Percentiles rank a stretch among this genome's conserved stretches.
These are phyloP conservation scores for Thereuonema tuberculata DNA, from an alignment of 1,140 invertebrate species.

Conservation along the genomic window DNA sequence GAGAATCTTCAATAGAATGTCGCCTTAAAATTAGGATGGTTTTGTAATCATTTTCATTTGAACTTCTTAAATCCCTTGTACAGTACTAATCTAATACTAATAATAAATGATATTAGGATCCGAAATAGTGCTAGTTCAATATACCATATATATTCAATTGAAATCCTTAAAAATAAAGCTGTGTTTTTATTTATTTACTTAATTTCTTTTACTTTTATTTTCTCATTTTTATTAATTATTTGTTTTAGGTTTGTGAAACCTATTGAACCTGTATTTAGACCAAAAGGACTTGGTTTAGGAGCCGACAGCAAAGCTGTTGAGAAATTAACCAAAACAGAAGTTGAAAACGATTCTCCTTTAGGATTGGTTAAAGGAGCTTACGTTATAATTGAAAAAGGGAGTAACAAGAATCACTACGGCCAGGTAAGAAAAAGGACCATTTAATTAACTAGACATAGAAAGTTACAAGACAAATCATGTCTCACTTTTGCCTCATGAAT, in stretches of 20 bases:
- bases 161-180: not conserved
- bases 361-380: slow-evolving; percentile 46
- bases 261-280: slow-evolving; percentile 47
- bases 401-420: slow-evolving; percentile 60
- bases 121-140: slow-evolving; percentile 16
- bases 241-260: slow-evolving; percentile 37
- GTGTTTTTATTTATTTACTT: no score
- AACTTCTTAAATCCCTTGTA: no score
- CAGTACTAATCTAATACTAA: no score
- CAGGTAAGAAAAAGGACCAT: slow-evolving; percentile 38
- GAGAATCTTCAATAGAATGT: no score
- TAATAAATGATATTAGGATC: no score
- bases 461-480: no score
- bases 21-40: no score
- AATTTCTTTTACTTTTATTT: no score
- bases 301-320: slow-evolving; percentile 46
- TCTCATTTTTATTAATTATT: no score
- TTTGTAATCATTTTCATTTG: no score
- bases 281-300: slow-evolving; percentile 82
- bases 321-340: slow-evolving; percentile 36
- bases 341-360: slow-evolving; percentile 40
- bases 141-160: slow-evolving; percentile 13
- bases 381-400: slow-evolving; percentile 55
- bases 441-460: no score
- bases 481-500: no score